These are phyloP conservation scores for Ischnus inquisitorius DNA, from an alignment of 2,888 invertebrate species.

Conservation along the genomic window DNA sequence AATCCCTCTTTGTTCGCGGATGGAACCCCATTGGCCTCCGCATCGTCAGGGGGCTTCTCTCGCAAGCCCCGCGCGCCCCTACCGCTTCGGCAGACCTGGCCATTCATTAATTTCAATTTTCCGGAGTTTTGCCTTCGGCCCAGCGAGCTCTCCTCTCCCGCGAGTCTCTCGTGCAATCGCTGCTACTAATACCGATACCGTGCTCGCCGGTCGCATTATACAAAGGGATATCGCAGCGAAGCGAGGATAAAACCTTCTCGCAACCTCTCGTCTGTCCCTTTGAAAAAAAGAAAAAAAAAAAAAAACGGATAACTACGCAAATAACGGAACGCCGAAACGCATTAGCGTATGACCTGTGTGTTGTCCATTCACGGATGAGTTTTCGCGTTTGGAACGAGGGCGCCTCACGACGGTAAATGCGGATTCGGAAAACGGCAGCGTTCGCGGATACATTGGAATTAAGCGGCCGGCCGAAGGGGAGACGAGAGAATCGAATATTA, in stretches of 20 bases:
- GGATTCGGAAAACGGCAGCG: constrained; percentile 34
- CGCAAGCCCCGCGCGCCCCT: constrained; percentile 49
- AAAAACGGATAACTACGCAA: constrained; percentile 56
- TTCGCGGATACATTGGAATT: constrained; percentile 56
- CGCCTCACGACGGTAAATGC: constrained; percentile 29
- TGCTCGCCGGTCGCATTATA: constrained; percentile 41
- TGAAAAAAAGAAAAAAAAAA: constrained; percentile 45
- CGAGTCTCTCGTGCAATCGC: constrained; percentile 3
- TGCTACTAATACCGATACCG: constrained; percentile 58
- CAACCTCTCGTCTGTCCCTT: constrained; percentile 28
- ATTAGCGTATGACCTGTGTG: constrained; percentile 63
- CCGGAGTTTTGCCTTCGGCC: constrained; percentile 83
- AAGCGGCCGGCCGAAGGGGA: constrained; percentile 12
- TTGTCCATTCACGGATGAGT: not conserved
- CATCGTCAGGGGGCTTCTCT: constrained; percentile 67
- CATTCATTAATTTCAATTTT: constrained; percentile 85
- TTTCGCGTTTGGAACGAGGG: not conserved
- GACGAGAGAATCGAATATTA: constrained; percentile 57
- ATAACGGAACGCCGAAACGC: constrained; percentile 65
- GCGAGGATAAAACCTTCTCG: constrained; percentile 54
- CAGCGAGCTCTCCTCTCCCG: constrained; percentile 65
- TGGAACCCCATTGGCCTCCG: constrained; percentile 76
- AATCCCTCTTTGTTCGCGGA: constrained; percentile 78
- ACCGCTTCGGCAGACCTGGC: constrained; percentile 70
- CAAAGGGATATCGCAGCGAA: constrained; percentile 49